Conservation (phyloP, 30 jellyfish, hydroid and myxozoan genomes). For the Nemopilema nomurai region DNA sequence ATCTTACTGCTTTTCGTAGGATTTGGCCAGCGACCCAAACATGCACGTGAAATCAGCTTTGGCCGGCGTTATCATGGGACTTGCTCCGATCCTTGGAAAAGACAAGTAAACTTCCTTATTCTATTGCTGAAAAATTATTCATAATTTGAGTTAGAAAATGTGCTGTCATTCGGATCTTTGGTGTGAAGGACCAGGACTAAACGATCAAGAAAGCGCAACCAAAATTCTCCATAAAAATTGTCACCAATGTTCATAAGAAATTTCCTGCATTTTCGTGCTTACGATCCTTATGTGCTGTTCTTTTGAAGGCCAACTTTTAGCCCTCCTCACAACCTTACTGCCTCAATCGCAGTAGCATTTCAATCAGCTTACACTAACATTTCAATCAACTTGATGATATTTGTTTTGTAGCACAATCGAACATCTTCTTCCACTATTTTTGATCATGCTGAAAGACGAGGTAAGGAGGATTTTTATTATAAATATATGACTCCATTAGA, state of each 20-base stretch:
- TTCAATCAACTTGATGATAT: neutral
- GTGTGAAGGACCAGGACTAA: too few relatives aligned
- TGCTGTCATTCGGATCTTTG: too few relatives aligned
- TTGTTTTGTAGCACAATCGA: constrained; percentile 80
- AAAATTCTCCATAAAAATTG: too few relatives aligned
- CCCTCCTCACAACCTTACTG: too few relatives aligned
- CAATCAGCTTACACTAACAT: neutral
- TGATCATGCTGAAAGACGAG: constrained; percentile 86
- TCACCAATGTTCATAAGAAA: too few relatives aligned
- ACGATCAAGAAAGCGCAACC: too few relatives aligned
- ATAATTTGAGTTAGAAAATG: too few relatives aligned
- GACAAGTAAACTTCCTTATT: constrained; percentile 63
- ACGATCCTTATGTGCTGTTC: too few relatives aligned
- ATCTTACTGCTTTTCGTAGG: constrained; percentile 34
- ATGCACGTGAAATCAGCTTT: constrained; percentile 97
- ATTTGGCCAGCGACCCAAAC: constrained; percentile 93
- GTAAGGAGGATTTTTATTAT: constrained; percentile 28
- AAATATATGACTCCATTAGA: neutral
- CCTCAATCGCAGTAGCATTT: neutral
- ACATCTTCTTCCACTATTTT: constrained; percentile 83
- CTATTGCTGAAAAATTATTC: neutral
- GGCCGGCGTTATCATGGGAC: constrained; percentile 97
- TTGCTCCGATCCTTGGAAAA: constrained; percentile 94
- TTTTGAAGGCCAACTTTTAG: too few relatives aligned
- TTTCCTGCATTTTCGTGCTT: too few relatives aligned